phyloP scores from a whole-genome alignment of 2,888 invertebrate genomes.

The Netelia virgata region DNA sequence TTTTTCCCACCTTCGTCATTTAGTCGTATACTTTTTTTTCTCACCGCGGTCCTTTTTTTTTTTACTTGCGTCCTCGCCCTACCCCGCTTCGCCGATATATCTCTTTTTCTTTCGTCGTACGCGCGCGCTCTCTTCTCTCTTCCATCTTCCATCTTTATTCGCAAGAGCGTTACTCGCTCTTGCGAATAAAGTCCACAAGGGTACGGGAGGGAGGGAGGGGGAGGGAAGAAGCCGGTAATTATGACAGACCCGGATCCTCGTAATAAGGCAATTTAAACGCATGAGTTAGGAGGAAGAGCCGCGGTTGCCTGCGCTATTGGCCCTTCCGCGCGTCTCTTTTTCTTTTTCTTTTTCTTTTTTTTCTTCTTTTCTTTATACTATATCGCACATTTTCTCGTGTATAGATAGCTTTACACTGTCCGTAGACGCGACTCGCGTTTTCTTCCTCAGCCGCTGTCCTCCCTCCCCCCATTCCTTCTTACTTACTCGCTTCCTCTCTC shows the following conservation, averaged over 20 bases:
- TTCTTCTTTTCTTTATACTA: slow-evolving; percentile 24
- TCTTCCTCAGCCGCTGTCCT: slow-evolving; percentile 16
- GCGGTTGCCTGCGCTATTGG: slow-evolving; percentile 66
- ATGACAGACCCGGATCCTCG: slow-evolving; percentile 78
- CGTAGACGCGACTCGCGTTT: not conserved
- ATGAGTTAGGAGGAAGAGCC: slow-evolving; percentile 81
- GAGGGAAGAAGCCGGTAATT: slow-evolving; percentile 74
- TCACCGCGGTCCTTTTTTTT: slow-evolving; percentile 17
- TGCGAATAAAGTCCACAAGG: slow-evolving; percentile 18
- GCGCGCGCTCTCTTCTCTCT: not conserved
- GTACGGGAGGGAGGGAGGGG: not conserved
- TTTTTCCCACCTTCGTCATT: slow-evolving; percentile 37
- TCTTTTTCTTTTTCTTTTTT: slow-evolving; percentile 40
- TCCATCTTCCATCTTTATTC: no score
- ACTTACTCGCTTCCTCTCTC: slow-evolving; percentile 32
- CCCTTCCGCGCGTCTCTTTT: slow-evolving; percentile 64
- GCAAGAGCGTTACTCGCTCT: slow-evolving; percentile 33
- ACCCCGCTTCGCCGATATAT: slow-evolving; percentile 9
- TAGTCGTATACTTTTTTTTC: slow-evolving; percentile 15
- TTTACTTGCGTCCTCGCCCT: slow-evolving; percentile 10
- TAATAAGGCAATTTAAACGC: slow-evolving; percentile 84
- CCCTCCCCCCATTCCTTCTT: slow-evolving; percentile 43
- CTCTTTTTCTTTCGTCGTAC: slow-evolving; percentile 26
- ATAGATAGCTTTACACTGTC: slow-evolving; percentile 24
- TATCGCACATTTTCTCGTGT: slow-evolving; percentile 31